Conservation (phyloP, 2,797 vertebrate species). For the Poliocrania exsul region DNA sequence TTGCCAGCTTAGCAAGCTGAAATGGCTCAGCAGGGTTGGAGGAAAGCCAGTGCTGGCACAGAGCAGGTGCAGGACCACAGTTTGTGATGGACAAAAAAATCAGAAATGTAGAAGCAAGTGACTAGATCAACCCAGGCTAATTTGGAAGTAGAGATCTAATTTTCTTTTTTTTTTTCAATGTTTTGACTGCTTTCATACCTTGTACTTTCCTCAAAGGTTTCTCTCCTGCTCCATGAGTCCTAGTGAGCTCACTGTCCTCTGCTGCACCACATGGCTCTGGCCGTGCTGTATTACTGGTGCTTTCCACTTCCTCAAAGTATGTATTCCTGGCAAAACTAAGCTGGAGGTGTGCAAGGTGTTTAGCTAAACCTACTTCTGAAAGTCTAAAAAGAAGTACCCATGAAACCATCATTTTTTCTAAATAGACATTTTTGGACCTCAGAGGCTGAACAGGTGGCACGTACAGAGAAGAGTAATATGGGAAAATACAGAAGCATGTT, state of each 20-base stretch:
- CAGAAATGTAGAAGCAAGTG: neutral
- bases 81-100: neutral
- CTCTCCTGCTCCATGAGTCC: neutral
- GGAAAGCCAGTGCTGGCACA: neutral
- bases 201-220: neutral
- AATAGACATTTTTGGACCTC: neutral
- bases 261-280: neutral
- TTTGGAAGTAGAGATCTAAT: neutral
- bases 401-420: neutral
- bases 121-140: neutral
- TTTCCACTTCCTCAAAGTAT: neutral
- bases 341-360: neutral
- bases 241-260: neutral
- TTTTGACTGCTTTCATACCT: neutral
- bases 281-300: neutral
- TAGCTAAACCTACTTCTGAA: neutral
- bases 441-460: neutral
- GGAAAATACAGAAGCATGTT: neutral
- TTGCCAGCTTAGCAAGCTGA: neutral
- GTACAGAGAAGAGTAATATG: neutral
- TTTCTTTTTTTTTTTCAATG: neutral
- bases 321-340: rapidly evolving
- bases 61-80: neutral
- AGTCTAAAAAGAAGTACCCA: neutral
- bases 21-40: neutral